Conservation (phyloP, 2,797 vertebrate species). For the Coranthus polyacanthus region DNA sequence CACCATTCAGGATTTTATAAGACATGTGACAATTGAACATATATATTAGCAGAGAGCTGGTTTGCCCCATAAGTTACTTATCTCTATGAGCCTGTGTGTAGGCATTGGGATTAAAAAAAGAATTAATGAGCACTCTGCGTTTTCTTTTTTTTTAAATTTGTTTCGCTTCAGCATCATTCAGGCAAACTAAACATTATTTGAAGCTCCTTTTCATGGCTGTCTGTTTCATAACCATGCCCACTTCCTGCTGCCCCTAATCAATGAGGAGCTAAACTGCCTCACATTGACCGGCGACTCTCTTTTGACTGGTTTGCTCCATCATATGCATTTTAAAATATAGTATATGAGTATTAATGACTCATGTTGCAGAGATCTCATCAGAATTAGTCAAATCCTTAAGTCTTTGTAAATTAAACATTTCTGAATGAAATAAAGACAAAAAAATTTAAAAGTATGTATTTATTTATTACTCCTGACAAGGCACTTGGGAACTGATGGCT, state of each 20-base stretch:
- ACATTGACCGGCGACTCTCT: constrained; percentile 50
- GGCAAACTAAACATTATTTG: too few species aligned
- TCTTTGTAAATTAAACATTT: background rate
- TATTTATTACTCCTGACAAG: too few species aligned
- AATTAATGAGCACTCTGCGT: constrained; percentile 35
- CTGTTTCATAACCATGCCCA: too few species aligned
- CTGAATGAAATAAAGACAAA: constrained; percentile 2
- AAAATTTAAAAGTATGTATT: background rate
- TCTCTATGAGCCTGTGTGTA: constrained; percentile 22
- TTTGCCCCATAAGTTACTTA: constrained; percentile 54
- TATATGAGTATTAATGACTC: constrained; percentile 68
- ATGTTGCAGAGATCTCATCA: constrained; percentile 78
- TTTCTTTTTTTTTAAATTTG: constrained; percentile 37
- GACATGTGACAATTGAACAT: constrained; percentile 76
- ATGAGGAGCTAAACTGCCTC: constrained; percentile 69
- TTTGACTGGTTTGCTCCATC: constrained; percentile 64
- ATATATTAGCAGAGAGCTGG: constrained; percentile 63
- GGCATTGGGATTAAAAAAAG: constrained; percentile 24
- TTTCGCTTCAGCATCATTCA: too few species aligned
- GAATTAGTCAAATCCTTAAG: constrained; percentile 57
- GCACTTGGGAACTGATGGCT: too few species aligned
- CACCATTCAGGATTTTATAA: constrained; percentile 58
- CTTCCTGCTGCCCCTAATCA: constrained; percentile 54
- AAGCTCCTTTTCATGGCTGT: too few species aligned
- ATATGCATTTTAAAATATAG: constrained; percentile 73